phyloP scores from a whole-genome alignment of 2,888 invertebrate genomes.

The Helicoverpa assulta region DNA sequence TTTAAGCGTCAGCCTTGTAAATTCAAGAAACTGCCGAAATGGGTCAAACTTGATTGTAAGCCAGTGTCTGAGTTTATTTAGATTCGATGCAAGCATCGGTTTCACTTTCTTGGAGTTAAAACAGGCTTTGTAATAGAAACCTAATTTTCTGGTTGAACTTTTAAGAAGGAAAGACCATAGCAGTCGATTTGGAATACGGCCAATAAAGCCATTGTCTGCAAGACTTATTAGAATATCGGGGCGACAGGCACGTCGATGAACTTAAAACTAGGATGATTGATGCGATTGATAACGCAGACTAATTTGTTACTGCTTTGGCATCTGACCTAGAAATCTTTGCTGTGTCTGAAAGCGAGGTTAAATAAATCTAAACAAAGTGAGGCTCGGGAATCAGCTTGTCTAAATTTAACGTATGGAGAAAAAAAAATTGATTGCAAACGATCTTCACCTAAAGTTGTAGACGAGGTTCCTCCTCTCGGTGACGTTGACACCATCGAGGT shows the following conservation, averaged over 20 bases:
- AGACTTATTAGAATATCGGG: background rate
- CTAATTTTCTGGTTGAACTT: background rate
- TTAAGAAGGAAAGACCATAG: background rate
- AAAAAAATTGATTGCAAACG: background rate
- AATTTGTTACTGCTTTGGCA: background rate
- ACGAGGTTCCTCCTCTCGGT: conserved; percentile 97
- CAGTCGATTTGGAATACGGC: conserved; percentile 2
- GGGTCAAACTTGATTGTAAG: background rate
- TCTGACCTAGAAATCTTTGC: conserved; percentile 8
- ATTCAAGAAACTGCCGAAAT: background rate
- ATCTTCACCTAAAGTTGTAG: conserved; percentile 92
- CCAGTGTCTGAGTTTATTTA: background rate
- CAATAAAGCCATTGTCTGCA: background rate
- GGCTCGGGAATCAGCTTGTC: background rate
- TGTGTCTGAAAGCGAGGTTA: background rate
- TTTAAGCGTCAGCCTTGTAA: background rate
- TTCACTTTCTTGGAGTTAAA: background rate
- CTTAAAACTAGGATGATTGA: conserved; percentile 15
- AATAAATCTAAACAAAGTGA: background rate
- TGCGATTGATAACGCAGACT: conserved; percentile 5
- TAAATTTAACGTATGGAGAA: background rate
- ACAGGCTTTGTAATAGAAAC: background rate
- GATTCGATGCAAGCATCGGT: background rate
- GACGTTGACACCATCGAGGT: conserved; percentile 95
- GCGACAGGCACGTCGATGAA: background rate